Evolutionary conservation across 1,140 invertebrate species (phyloP).

Genomic region (Steinernema khuongi): DNA sequence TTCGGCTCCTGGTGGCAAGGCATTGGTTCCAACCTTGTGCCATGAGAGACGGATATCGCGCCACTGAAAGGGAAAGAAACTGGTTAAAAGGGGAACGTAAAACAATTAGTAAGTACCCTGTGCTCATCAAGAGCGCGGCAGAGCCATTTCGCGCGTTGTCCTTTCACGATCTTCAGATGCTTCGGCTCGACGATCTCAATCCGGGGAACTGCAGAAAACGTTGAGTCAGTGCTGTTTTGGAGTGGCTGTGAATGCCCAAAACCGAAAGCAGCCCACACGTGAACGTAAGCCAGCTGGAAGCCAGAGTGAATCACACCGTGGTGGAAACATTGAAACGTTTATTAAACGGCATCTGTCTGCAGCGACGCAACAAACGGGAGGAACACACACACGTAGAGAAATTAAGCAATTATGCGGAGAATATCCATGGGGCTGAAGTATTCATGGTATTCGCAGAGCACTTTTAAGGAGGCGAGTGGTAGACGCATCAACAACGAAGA

Average conservation of each 20-base stretch:
- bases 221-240: too few relatives aligned
- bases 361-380: slow-evolving; percentile 4
- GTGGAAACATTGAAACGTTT: neutral
- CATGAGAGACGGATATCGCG: slow-evolving; percentile 47
- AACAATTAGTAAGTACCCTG: neutral
- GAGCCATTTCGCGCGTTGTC: slow-evolving; percentile 51
- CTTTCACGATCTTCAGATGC: slow-evolving; percentile 46
- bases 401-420: neutral
- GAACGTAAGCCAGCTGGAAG: neutral
- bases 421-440: neutral
- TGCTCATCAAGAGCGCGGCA: slow-evolving; percentile 35
- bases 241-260: slow-evolving; percentile 1
- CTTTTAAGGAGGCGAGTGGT: neutral
- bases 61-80: slow-evolving; percentile 38
- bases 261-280: neutral
- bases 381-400: slow-evolving; percentile 4
- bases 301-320: neutral
- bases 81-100: neutral
- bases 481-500: neutral
- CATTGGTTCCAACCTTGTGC: slow-evolving; percentile 43
- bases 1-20: slow-evolving; percentile 40
- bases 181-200: slow-evolving; percentile 53
- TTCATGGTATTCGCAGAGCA: neutral
- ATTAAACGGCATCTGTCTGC: neutral
- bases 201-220: slow-evolving; percentile 35